phyloP scores from a whole-genome alignment of 2,888 invertebrate genomes.

The Sarcophaga carnaria region DNA sequence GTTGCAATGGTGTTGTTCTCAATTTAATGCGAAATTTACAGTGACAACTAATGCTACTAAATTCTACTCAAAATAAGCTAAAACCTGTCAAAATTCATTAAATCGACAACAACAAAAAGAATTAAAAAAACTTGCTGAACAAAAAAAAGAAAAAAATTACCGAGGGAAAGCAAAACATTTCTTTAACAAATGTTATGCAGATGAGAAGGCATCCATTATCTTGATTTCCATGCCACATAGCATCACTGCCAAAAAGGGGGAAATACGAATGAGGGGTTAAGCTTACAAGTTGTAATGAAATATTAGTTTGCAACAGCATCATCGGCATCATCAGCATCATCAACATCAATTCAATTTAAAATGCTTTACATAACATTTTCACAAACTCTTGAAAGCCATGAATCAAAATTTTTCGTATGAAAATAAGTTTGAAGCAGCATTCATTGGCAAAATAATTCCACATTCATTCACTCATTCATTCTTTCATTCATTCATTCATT shows the following conservation, averaged over 20 bases:
- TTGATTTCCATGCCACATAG: no score
- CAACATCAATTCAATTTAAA: slow-evolving; percentile 67
- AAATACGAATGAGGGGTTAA: background rate
- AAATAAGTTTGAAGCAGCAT: slow-evolving; percentile 2
- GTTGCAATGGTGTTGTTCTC: background rate
- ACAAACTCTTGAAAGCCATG: background rate
- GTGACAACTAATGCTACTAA: slow-evolving; percentile 57
- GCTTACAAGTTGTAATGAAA: background rate
- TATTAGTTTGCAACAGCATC: background rate
- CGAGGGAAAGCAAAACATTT: background rate
- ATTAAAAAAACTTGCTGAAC: background rate
- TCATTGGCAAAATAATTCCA: background rate
- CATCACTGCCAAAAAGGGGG: no score
- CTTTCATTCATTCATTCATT: background rate
- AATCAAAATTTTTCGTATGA: background rate
- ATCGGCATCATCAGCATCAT: slow-evolving; percentile 39
- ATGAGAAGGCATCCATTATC: background rate
- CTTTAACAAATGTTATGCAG: background rate
- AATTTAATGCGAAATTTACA: background rate
- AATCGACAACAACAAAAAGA: slow-evolving; percentile 23
- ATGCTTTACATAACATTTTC: slow-evolving; percentile 52
- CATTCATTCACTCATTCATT: no score
- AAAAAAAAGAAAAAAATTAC: background rate
- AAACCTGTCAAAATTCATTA: slow-evolving; percentile 69
- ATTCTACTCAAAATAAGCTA: slow-evolving; percentile 59